phyloP scores from a whole-genome alignment of 2,113 vertebrate genomes.

The Microcebus ravelobensis region DNA sequence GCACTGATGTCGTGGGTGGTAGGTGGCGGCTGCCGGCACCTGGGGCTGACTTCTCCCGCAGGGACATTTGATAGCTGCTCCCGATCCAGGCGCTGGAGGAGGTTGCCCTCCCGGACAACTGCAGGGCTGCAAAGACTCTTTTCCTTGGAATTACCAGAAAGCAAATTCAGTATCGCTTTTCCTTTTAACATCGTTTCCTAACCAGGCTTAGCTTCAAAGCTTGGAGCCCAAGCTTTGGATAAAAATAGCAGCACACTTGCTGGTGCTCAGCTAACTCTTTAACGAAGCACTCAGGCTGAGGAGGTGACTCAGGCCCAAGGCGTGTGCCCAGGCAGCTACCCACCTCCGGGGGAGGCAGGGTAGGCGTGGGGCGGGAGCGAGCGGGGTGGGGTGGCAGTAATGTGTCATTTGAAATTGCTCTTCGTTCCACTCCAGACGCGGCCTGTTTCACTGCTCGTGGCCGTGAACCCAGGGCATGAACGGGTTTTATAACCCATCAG shows the following conservation, averaged over 20 bases:
- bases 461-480: accelerated
- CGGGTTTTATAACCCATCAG: background rate
- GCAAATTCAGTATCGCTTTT: background rate
- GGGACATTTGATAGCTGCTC: background rate
- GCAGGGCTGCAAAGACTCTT: background rate
- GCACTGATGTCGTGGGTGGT: accelerated
- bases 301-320: background rate
- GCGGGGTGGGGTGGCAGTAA: accelerated
- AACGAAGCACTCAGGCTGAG: background rate
- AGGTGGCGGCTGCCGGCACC: background rate
- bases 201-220: background rate
- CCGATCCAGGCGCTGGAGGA: accelerated
- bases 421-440: background rate
- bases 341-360: too few species aligned
- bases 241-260: background rate
- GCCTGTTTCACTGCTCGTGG: background rate
- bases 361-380: accelerated
- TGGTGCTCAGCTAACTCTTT: background rate
- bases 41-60: accelerated
- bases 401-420: background rate
- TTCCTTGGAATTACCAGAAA: background rate
- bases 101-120: background rate
- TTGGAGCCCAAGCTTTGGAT: background rate
- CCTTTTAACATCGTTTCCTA: background rate
- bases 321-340: background rate